Evolutionary conservation across 2,888 invertebrate genomes (phyloP), one percentile per base, ranked within the genome.

Genomic region (Callyntrura guangdongensis): DNA sequence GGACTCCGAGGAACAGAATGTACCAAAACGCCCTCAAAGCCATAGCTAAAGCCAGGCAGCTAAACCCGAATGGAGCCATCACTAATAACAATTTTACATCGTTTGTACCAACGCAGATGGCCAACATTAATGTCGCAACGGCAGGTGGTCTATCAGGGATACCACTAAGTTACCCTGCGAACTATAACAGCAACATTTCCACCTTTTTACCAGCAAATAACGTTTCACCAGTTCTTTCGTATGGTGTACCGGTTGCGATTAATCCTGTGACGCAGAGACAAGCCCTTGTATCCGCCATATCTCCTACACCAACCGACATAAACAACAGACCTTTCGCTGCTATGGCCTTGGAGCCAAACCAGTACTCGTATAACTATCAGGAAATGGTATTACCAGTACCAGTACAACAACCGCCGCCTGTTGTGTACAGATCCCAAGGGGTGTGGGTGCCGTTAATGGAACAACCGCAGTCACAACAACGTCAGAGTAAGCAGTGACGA

Each of bases 1-100:
- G 89, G 89, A 79, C 89, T 0, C 89, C 64, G 4, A 14, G 84
- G 67, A 89, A 89, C 22, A 61, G 53, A 56, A 84, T 89, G 84
- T 89, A 89, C 14, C 25, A 59, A 25, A 89, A 59, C 3, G 83
- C 89, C 36, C 11, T 89, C 14, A 89, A 89, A 53, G 61, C 74
- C 0, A 22, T 83, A 3, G 61, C 49, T 20, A 14, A 17, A 45
- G 72, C 72, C 6, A 72, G 9, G 12, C 72, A 72, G 17, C 45
- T 45, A n/a, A 72, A 2, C 0, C 8, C 25, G 27, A 67, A 27
- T 67, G 67, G 74, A 17, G 36, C 36, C 12, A 27, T 27, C 4
- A 11, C 5, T 22, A 64, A 45, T 45, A 64, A 45, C 67, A 61
- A 83, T 59, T 8, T 22, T 53, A n/a, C n/a, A n/a, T 12, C 14